Percentiles rank a stretch among this genome's conserved stretches.
Evolutionary conservation across 2,797 vertebrate genomes (phyloP).

Genomic region (Sylvilagus floridanus): DNA sequence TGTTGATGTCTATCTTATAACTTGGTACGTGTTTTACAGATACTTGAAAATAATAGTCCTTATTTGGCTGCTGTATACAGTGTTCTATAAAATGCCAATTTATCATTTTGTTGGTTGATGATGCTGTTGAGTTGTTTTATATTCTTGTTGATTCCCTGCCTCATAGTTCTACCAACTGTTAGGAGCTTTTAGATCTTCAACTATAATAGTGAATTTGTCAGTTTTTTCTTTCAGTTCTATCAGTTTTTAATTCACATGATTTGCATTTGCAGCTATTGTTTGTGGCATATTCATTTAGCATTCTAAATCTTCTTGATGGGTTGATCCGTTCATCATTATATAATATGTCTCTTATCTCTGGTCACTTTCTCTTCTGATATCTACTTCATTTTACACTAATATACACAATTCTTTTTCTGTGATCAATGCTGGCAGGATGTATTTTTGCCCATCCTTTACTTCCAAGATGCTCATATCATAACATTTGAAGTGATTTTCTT

Average conservation of each 20-base stretch:
- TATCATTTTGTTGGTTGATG: not conserved
- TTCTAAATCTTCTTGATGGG: not conserved
- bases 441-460: not conserved
- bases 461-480: not conserved
- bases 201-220: not conserved
- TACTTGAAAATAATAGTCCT: conserved; percentile 7
- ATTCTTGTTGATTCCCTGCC: not conserved
- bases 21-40: not conserved
- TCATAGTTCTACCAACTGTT: not conserved
- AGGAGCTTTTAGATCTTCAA: not conserved
- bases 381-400: not conserved
- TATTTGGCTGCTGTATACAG: not conserved
- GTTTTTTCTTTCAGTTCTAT: not conserved
- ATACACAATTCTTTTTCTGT: not conserved
- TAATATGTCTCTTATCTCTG: not conserved
- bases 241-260: conserved; percentile 6
- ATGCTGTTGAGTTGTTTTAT: not conserved
- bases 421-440: not conserved
- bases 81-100: not conserved
- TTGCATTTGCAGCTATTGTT: not conserved
- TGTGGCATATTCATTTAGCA: not conserved
- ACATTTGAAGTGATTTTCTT: conserved; percentile 24
- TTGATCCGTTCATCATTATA: not conserved
- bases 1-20: not conserved
- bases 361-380: not conserved